Base-by-base conservation (phyloP, 2,797 vertebrate species). In the Miichthys miiuy region DNA sequence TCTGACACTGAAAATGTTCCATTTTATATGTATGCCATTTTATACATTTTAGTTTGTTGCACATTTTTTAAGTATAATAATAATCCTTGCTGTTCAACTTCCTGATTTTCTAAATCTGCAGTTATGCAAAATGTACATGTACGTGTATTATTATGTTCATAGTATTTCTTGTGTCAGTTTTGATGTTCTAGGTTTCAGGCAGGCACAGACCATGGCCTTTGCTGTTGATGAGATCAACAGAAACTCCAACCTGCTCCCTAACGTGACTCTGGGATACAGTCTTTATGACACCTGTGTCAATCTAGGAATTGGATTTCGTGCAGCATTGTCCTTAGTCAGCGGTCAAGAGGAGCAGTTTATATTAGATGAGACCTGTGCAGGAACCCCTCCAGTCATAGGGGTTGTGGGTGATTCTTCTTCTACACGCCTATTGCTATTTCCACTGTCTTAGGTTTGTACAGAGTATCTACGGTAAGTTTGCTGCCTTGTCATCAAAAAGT, bases 221-320 rank as follows among this genome's bases (percentile, higher is more conserved):
- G 89, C 92, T 17, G 82, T 94, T 44, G 82, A 95, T 41, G 92
- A 95, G 72, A 93, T 95, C 72, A 95, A 94, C 86, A 91, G 56
- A 23, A 88, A 91, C 77, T 44, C 75, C 0, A 70, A 85, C 20
- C 34, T 94, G 47, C 83, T 95, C 2, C 79, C 92, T 21, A 92
- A 93, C 52, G 21, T 54, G 21, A 54, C 51, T 54, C 51, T 51
- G 50, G 50, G 50, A 51, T 51, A 51, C n/a, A 51, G 50, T 13
- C 42, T 44, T 44, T 44, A 14, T 44, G 93, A 95, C 47, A 94
- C 90, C 73, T 95, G 94, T 30, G 58, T 64, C 7, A 77, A 69
- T 41, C 85, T 93, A 42, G 89, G 65, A 6, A 81, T 93, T 48
- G 92, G 89, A 23, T 92, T 95, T 17, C 87, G 92, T 44, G 92